Evolutionary conservation across 2,888 invertebrate species (phyloP).

Genomic region (Lysandra coridon): DNA sequence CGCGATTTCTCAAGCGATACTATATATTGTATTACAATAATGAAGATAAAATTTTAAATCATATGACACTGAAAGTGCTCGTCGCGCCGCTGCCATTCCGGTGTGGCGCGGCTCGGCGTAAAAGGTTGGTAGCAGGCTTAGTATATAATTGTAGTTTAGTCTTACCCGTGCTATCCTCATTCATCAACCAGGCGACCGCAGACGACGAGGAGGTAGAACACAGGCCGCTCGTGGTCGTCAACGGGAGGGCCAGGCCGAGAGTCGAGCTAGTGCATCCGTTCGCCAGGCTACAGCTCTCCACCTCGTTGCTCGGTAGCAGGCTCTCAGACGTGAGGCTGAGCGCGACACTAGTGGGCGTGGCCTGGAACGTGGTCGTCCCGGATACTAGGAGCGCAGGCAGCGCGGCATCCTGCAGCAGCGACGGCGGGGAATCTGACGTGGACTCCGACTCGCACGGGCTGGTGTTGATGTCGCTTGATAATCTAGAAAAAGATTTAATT

Average conservation of each 20-base stretch:
- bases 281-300: constrained; percentile 63
- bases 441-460: constrained; percentile 83
- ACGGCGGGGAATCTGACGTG: constrained; percentile 81
- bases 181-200: constrained; percentile 79
- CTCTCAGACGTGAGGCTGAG: constrained; percentile 57
- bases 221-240: constrained; percentile 65
- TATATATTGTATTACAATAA: too few species aligned
- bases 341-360: constrained; percentile 58
- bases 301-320: constrained; percentile 56
- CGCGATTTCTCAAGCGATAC: too few species aligned
- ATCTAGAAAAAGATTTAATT: constrained; percentile 48
- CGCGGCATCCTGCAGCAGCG: constrained; percentile 68
- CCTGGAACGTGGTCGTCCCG: constrained; percentile 67
- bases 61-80: too few species aligned
- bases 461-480: constrained; percentile 72
- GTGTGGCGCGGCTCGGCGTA: too few species aligned
- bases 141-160: too few species aligned
- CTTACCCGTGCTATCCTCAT: constrained; percentile 77
- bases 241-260: constrained; percentile 64
- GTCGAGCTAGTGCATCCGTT: constrained; percentile 69
- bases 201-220: constrained; percentile 72
- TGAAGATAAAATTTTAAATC: too few species aligned
- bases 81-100: too few species aligned
- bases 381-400: constrained; percentile 72
- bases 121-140: too few species aligned